Evolutionary conservation across 1,140 invertebrate species (phyloP).

Genomic region (Agraylea sexmaculata): DNA sequence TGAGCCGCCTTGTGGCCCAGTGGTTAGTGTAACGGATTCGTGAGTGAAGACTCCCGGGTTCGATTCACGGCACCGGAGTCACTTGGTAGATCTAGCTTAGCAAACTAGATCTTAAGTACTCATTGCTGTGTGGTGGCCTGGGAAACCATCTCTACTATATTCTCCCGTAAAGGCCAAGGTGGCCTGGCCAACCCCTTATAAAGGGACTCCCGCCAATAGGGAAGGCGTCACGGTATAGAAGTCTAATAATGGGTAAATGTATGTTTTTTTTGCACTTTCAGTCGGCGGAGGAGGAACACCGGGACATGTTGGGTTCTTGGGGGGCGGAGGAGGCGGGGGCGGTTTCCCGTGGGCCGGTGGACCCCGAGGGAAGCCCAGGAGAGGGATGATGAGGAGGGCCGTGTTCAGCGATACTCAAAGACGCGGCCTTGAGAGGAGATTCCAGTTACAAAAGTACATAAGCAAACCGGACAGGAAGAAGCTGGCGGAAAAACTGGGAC

Average conservation of each 20-base stretch:
- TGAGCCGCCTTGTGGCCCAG: too few species aligned
- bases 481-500: slow-evolving; percentile 84
- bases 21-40: too few species aligned
- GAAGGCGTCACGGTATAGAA: slow-evolving; percentile 3
- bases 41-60: too few species aligned
- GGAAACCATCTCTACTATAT: too few species aligned
- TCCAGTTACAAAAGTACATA: slow-evolving; percentile 97
- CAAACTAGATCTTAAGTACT: too few species aligned
- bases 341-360: slow-evolving; percentile 72
- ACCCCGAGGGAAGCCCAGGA: slow-evolving; percentile 66
- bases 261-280: slow-evolving; percentile 12
- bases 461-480: slow-evolving; percentile 95
- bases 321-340: slow-evolving; percentile 8
- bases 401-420: slow-evolving; percentile 89
- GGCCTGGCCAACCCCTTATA: neutral
- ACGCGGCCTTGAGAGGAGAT: slow-evolving; percentile 87
- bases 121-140: too few species aligned
- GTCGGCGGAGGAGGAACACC: slow-evolving; percentile 6
- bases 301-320: slow-evolving; percentile 4
- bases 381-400: slow-evolving; percentile 90
- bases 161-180: too few species aligned
- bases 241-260: too few species aligned
- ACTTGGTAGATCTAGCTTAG: too few species aligned
- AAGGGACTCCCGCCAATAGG: slow-evolving; percentile 2
- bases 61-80: too few species aligned